Base-by-base conservation (phyloP, 2,113 vertebrate genomes). In the Anseranas semipalmata region DNA sequence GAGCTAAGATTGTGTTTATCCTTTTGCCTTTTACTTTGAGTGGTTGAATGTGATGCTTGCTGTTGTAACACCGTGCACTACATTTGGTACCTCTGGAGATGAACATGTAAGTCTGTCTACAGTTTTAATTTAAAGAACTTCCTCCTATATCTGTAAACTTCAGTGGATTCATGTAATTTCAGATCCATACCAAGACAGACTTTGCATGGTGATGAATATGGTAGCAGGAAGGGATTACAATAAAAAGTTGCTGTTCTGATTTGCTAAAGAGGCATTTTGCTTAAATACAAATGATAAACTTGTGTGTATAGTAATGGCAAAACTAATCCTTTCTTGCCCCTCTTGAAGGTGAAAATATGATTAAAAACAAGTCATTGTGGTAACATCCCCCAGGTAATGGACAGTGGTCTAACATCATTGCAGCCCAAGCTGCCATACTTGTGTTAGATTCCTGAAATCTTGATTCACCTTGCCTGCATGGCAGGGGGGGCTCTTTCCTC, bases 101-200 rank as follows among this genome's bases (percentile, higher is more conserved):
- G 20, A 86, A 45, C 4, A 3, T 71, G 78, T 81, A 7, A 41
- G 15, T 18, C 67, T 41, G 58, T 84, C 43, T 45, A 52, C 35
- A 65, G 48, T 72, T 84, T 92, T 30, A 75, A 63, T 63, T 87
- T 88, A 85, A 96, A 94, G 53, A 93, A 62, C 6, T 22, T 75
- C 15, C 14, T 78, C n/a, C 33, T 70, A 0, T 35, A 46, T 81
- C 30, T 74, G 46, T 12, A 53, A 89, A 72, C 17, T 53, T 89
- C 15, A 56, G 43, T 35, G 59, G 17, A 32, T 39, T 73, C 0
- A 2, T 59, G 18, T 43, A 0, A 37, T 14, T 89, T 83, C 43
- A 87, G 24, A 53, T 59, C 30, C 7, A 18, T 79, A 59, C 17
- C 1, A 46, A 80, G 7, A 19, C 32, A 48, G 5, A 68, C 5